A percentile compares a stretch with the other conserved stretches of the same genome.
phyloP scores from a whole-genome alignment of 2,888 invertebrate species.

The Rambutsinella grinnellia region DNA sequence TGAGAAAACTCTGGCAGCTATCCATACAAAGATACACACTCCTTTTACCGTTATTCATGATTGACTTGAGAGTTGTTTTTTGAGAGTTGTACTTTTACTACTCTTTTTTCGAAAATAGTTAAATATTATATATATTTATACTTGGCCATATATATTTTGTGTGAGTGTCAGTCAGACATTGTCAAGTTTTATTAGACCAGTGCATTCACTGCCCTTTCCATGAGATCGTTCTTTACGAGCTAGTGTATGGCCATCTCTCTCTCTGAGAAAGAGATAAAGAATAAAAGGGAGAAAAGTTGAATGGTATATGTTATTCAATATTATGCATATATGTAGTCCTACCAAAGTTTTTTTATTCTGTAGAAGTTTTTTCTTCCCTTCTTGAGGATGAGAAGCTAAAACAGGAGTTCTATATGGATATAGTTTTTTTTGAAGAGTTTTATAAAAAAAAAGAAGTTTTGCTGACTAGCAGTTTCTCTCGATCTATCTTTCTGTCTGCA shows the following conservation, averaged over 20 bases:
- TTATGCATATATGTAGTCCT: conserved; percentile 1
- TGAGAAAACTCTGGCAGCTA: too few species aligned
- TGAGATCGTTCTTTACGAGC: conserved; percentile 64
- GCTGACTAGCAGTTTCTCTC: conserved; percentile 57
- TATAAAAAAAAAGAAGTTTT: conserved; percentile 14
- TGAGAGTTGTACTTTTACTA: too few species aligned
- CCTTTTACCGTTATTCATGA: too few species aligned
- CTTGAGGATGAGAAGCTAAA: too few species aligned
- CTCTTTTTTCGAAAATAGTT: too few species aligned
- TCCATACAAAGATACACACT: too few species aligned
- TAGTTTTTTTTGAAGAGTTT: background rate
- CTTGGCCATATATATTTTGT: conserved; percentile 9
- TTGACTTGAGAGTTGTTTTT: too few species aligned
- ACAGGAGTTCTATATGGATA: background rate
- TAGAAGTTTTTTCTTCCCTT: too few species aligned
- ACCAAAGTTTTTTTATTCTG: too few species aligned
- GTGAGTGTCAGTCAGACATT: conserved; percentile 61
- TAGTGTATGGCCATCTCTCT: conserved; percentile 29
- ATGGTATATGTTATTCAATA: conserved; percentile 2
- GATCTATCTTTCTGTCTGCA: conserved; percentile 53
- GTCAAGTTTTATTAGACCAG: conserved; percentile 67
- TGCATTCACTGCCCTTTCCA: conserved; percentile 63
- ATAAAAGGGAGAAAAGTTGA: background rate
- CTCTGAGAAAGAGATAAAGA: conserved; percentile 2
- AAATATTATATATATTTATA: too few species aligned